phyloP scores from a whole-genome alignment of 2,888 invertebrate genomes.

The Geophilus truncorum region DNA sequence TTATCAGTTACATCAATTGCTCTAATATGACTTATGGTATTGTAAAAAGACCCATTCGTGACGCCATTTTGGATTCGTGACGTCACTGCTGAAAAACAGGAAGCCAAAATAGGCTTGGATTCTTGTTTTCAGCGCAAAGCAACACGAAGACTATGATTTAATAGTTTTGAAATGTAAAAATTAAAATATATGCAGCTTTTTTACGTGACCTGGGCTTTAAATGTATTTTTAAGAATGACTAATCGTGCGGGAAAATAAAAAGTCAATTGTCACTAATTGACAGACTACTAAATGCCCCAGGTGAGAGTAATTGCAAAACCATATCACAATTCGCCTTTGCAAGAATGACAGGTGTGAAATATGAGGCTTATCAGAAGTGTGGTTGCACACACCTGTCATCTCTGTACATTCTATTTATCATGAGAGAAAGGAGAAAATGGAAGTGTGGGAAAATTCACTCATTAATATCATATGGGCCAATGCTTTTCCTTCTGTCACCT shows the following conservation, averaged over 20 bases:
- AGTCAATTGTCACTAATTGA: neutral
- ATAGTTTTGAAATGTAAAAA: no score
- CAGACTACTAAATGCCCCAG: neutral
- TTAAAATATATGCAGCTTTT: no score
- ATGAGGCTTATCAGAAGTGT: conserved; percentile 6
- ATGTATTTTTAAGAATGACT: neutral
- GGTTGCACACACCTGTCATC: conserved; percentile 20
- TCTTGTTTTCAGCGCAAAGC: no score
- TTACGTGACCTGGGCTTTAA: neutral
- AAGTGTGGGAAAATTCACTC: conserved; percentile 16
- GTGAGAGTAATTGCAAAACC: conserved; percentile 12
- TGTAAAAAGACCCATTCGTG: no score
- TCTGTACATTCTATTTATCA: conserved; percentile 12
- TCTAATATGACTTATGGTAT: no score
- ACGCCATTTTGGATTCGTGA: no score
- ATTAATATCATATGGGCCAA: conserved; percentile 20
- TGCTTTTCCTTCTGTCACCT: conserved; percentile 11
- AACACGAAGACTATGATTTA: no score
- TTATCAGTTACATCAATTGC: no score
- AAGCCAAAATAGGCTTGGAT: no score
- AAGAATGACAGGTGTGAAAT: conserved; percentile 12
- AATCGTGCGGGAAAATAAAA: neutral
- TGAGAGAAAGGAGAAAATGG: conserved; percentile 16
- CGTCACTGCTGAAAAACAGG: no score
- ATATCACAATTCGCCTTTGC: neutral